phyloP scores from a whole-genome alignment of 1,140 invertebrate species.

The Yoshiicerus persimilis region DNA sequence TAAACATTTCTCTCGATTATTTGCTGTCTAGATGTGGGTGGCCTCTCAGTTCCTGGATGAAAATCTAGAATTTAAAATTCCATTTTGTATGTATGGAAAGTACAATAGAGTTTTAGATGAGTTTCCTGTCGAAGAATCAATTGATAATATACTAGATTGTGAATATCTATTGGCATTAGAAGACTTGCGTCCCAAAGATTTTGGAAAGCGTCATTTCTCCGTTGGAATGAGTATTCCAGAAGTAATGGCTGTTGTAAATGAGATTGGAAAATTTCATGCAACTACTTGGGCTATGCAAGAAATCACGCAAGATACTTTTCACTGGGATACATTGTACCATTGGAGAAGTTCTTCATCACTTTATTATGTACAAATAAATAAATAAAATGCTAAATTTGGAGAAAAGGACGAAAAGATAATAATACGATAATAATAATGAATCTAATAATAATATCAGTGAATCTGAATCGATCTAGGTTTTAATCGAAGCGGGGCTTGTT shows the following conservation, averaged over 20 bases:
- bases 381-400: no score
- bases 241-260: constrained; percentile 64
- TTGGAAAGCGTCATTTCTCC: constrained; percentile 64
- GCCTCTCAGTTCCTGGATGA: not conserved
- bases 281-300: constrained; percentile 56
- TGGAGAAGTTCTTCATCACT: not conserved
- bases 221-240: constrained; percentile 67
- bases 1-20: not conserved
- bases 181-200: constrained; percentile 55
- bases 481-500: not conserved
- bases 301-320: not conserved
- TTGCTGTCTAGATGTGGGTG: not conserved
- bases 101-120: not conserved
- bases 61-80: constrained; percentile 12
- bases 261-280: constrained; percentile 70
- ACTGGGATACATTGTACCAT: not conserved
- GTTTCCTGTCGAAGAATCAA: not conserved
- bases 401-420: no score
- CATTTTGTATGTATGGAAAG: constrained; percentile 33
- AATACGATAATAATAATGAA: no score
- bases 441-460: not conserved
- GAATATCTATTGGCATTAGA: constrained; percentile 65
- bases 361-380: no score
- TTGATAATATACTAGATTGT: constrained; percentile 24
- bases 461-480: not conserved